Base-by-base conservation (phyloP, 1,140 invertebrate species). In the Arion vulgaris region DNA sequence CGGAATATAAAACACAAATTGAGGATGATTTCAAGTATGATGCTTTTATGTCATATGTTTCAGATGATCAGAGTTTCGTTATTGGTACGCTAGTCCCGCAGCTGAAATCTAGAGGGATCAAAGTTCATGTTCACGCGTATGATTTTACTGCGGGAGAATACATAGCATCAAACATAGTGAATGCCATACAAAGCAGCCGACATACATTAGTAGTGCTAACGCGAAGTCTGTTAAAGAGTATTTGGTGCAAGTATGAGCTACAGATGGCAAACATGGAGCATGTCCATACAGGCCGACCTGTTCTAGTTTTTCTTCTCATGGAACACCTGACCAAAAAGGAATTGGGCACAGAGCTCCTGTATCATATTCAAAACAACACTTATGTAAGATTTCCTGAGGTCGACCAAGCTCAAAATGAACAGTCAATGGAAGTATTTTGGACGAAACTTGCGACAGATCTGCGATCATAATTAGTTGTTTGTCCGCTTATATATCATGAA, bases 241-340 rank as follows among this genome's bases (percentile, higher is more conserved):
- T 95, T 39, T 95, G 95, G 95, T 95, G 95, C 86, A 85, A 93
- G 53, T 95, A 94, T 93, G 94, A 95, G 86, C 93, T 87, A 53
- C 74, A 85, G 19, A 86, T 85, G 82, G 85, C 85, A 17, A 66
- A 68, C n/a, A 81, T 84, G 85, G 82, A 85, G 71, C 39, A 32
- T 1, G 74, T 84, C n/a, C n/a, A 83, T 38, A 84, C 78, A 19
- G 85, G 82, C n/a, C 45, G 85, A n/a, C 62, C 83, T 19, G 78
- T 83, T 26, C 51, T 85, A 5, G 45, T 82, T 13, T 66, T 84
- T 32, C 17, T 85, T 11, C 36, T 85, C 73, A 77, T 74, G 41
- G 85, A 85, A 66, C 68, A 84, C 36, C 39, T 85, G 7, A 68
- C 82, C n/a, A 71, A 78, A 13, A 71, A 69, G 38, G 66, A 69